Evolutionary conservation across 2,113 vertebrate species (phyloP), one percentile per base, ranked within the genome.

Genomic region (Leptodactylus fuscus): DNA sequence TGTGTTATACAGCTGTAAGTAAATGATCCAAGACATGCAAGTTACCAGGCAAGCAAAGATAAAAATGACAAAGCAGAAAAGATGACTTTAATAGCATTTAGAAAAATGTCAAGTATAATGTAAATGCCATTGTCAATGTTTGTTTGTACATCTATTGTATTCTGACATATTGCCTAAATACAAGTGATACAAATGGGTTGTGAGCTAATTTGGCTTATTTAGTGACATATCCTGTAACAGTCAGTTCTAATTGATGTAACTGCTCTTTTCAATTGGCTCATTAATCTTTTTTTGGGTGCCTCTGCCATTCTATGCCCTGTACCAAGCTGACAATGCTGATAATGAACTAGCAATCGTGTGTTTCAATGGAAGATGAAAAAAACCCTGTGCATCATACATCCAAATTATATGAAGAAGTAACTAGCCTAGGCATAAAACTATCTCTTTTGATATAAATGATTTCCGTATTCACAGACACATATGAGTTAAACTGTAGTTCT

Each of bases 251-350:
- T 75, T 75, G 82, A 83, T 75, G 71, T 83, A 75, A 73, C 82
- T 83, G 82, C 82, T 83, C 82, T 75, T 83, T 83, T 83, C 82
- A 83, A 83, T 74, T 75, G 82, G 70, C 82, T 83, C 82, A 83
- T 83, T 83, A 83, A 83, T 83, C 82, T 83, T 83, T 73, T 83
- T 75, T 75, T 74, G 82, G 82, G 81, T 53, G 81, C 49, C 65
- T 49, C 46, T 71, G 62, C 71, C 71, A 48, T 48, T 83, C 53
- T 48, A 62, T 83, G 70, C n/a, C 51, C 82, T 83, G 49, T 73
- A 58, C 81, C 22, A 32, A 32, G 38, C 49, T 83, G 70, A 55
- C 70, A 75, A 34, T 46, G 44, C 22, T 46, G 82, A 75, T 83
- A 83, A 75, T 83, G 53, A 83, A 62, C 82, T 34, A 75, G 53